Evolutionary conservation across 2,888 invertebrate species (phyloP), one percentile per base, ranked within the genome.

Genomic region (Drosophila acutilabella): DNA sequence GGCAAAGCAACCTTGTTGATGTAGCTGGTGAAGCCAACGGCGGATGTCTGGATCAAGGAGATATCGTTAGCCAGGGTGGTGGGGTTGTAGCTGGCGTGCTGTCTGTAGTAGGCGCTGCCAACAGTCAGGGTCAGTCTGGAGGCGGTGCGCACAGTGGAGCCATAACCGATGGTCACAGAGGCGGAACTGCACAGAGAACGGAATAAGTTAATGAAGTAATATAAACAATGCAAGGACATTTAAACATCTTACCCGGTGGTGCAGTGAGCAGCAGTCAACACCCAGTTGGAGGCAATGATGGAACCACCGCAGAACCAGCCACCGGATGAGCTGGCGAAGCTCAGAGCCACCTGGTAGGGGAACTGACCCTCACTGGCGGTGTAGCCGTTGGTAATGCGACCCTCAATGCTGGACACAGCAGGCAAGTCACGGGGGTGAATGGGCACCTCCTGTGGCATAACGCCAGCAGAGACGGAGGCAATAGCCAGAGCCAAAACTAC

Each of bases 191-290:
- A 38, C 42, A 1, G 11, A 42, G 13, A 23, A 23, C 1, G 38
- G 7, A 4, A 0, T 7, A 16, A 4, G 4, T 14, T 33, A 13
- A 20, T 7, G 8, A 8, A 5, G 0, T 8, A 30, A 30, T 30
- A 30, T 8, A 30, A 8, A 30, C 8, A 30, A 30, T 30, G 7
- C 8, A 30, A 30, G 5, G 6, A 41, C 1, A 8, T 30, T 30
- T 30, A 8, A 8, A 6, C 0, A 0, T 8, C 70, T 78, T 70
- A 80, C 80, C 71, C 70, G 33, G 56, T 8, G 16, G 83, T 74
- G 54, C 88, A 88, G 64, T 88, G 88, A 56, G 85, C 88, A 26
- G 88, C 88, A 10, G 87, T 87, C 7, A 89, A 40, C 0, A 88
- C 59, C 69, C 74, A 87, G 10, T 57, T 51, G 33, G 58, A 23